A percentile compares a stretch with the other conserved stretches of the same genome.
Conservation (phyloP, 2,888 invertebrate genomes). For the Timema podura region DNA sequence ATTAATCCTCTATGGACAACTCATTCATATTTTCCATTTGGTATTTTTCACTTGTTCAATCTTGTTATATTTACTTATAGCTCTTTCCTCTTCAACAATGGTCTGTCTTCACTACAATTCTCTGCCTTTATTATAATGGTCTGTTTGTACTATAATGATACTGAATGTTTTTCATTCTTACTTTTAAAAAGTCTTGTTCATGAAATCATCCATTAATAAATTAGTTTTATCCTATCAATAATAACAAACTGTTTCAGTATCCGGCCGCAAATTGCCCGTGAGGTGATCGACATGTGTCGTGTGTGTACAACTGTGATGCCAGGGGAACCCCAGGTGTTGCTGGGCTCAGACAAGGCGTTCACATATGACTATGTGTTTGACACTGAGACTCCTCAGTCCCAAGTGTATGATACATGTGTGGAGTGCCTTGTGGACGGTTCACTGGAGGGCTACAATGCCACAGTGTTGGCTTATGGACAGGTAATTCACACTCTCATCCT, state of each 20-base stretch:
- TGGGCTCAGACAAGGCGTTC: constrained; percentile 92
- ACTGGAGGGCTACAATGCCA: constrained; percentile 95
- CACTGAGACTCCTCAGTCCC: constrained; percentile 65
- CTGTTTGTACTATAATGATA: no score
- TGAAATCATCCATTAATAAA: no score
- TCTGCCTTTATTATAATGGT: no score
- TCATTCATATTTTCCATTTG: no score
- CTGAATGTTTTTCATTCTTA: no score
- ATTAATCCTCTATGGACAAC: no score
- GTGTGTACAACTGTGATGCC: constrained; percentile 86
- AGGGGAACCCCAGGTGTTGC: constrained; percentile 85
- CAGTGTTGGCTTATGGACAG: constrained; percentile 95
- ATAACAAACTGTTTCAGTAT: constrained; percentile 59
- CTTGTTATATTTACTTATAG: no score
- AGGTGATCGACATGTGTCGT: constrained; percentile 92
- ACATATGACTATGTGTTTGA: constrained; percentile 97
- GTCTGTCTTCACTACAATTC: no score
- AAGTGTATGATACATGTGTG: constrained; percentile 80
- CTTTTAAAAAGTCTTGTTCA: no score
- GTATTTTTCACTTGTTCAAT: no score
- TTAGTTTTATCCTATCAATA: no score
- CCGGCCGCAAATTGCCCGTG: constrained; percentile 88
- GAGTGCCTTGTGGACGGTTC: constrained; percentile 84
- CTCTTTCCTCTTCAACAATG: no score
- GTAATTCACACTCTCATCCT: constrained; percentile 45